Percentiles rank a stretch among this genome's conserved stretches.
Conservation (phyloP, 2,888 invertebrate genomes). For the Caenorhabditis zanzibari region DNA sequence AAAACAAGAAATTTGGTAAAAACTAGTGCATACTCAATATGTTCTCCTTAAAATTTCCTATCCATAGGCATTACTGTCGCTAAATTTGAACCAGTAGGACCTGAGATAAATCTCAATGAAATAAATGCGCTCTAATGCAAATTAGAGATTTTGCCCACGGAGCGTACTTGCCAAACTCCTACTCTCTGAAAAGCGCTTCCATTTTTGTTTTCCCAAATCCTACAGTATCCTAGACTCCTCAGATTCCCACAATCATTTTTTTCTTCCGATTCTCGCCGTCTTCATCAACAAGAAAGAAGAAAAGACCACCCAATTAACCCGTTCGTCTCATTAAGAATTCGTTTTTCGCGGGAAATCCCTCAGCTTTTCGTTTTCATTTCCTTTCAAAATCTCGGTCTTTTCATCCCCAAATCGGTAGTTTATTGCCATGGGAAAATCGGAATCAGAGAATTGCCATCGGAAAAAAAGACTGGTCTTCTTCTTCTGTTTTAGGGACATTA, state of each 20-base stretch:
- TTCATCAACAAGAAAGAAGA: neutral
- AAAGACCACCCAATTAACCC: conserved; percentile 46
- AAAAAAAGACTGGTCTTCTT: conserved; percentile 46
- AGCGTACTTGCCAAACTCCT: too few species aligned
- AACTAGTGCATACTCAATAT: too few species aligned
- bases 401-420: conserved; percentile 59
- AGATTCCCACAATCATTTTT: conserved; percentile 1
- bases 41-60: too few species aligned
- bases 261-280: neutral
- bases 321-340: conserved; percentile 65
- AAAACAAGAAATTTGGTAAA: too few species aligned
- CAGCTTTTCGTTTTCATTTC: conserved; percentile 28
- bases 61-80: too few species aligned
- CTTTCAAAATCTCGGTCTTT: conserved; percentile 1
- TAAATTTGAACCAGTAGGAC: too few species aligned
- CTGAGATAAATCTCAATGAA: too few species aligned
- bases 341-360: neutral
- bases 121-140: too few species aligned
- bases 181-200: too few species aligned
- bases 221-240: neutral
- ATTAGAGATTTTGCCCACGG: too few species aligned
- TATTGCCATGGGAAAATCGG: conserved; percentile 58
- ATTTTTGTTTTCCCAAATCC: too few species aligned
- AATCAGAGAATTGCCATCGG: neutral
- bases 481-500: neutral